Base-by-base conservation (phyloP, 2,113 vertebrate species). In the Lepus americanus region DNA sequence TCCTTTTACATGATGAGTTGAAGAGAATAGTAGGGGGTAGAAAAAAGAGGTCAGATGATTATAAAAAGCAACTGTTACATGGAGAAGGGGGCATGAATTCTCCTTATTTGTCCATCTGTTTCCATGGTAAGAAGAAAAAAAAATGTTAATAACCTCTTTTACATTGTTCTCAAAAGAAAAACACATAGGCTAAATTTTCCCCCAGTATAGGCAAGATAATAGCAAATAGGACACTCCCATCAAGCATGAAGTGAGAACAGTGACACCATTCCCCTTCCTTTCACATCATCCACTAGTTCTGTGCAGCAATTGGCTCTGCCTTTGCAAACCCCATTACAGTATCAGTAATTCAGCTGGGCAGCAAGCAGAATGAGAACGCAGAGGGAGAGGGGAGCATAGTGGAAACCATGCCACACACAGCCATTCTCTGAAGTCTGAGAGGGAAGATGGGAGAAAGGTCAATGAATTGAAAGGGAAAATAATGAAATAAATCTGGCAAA, bases 401-500 rank as follows among this genome's bases (percentile, higher is more conserved):
- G 94, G 61, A 87, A 93, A 51, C 36, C 0, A 0, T 66, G 49
- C 6, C n/a, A 69, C 31, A 61, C 61, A 13, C 25, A 64, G 22
- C 63, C 81, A 97, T 67, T 95, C 92, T 97, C 94, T 97, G 93
- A 97, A 97, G 91, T 94, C 88, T 97, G 81, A 2, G 9, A 98
- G 44, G 94, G 49, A 90, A 53, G 29, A 39, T 73, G 36, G 0
- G 0, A 92, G 19, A 87, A 96, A 95, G 59, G 27, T 39, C 95
- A 96, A 96, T 69, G 59, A 89, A 86, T 9, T 0, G 0, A 96
- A 97, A 77, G 79, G 66, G 80, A 96, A 95, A 97, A 98, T 92
- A 97, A 96, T 92, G 89, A 97, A 98, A 97, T 97, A 97, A 97
- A 97, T 90, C 89, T 93, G 93, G 94, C 90, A 97, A 97, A 97